Base-by-base conservation (phyloP, 2,113 vertebrate genomes). In the Mobula hypostoma region DNA sequence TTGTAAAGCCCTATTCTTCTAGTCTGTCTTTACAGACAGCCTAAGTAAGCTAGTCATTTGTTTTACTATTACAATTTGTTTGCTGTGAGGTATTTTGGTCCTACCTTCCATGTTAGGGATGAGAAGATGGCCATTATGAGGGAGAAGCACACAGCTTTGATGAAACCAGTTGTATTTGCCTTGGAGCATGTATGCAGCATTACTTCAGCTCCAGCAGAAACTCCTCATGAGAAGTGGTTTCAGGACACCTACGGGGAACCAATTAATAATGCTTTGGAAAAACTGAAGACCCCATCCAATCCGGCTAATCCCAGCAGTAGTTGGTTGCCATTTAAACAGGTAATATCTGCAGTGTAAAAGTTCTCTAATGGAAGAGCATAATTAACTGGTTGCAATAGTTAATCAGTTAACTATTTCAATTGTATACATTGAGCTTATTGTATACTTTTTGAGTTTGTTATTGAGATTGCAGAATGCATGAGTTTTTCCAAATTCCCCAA, bases 261-360 rank as follows among this genome's bases (percentile, higher is more conserved):
- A 27, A 98, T 99, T 92, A 96, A 97, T 94, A 98, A 97, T 0
- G 98, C 99, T 0, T 95, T 99, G 0, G 99, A 99, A 95, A 98
- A 98, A 48, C 97, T 99, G 1, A 98, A 96, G 94, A 98, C 97
- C 94, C 99, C 99, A 0, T 96, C 97, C 21, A 99, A 99, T 95
- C 99, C 98, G 0, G 98, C 99, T 94, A 99, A 98, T 95, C 99
- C 99, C 0, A 98, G 98, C 95, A 99, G 98, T 96, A 99, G 99
- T 96, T 99, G 99, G 99, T 97, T 98, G 74, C 98, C 98, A 17
- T 99, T 99, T 96, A 99, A 99, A 96, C 99, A 99, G 98, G 99
- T 99, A 48, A 48, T 87, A 72, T 88, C 76, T 61, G 7, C 12
- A 12, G 17, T 56, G 63, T 21, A 36, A 76, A 9, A n/a, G 36